Percentiles rank a stretch among this genome's conserved stretches.
These are phyloP conservation scores for Columba livia DNA, from an alignment of 2,113 vertebrate genomes.

Conservation along the genomic window DNA sequence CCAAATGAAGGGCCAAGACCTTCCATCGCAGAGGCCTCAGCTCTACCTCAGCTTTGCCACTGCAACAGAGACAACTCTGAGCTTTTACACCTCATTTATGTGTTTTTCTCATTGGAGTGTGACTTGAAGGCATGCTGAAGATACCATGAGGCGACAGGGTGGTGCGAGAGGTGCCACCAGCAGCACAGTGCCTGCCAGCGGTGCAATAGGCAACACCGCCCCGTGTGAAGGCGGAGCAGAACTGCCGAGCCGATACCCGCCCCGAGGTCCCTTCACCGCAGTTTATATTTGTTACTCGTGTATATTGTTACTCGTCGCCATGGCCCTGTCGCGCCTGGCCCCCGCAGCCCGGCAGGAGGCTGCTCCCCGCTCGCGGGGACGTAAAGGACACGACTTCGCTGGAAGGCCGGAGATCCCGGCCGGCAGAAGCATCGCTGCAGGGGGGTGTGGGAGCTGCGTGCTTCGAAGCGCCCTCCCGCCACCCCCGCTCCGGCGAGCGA, in stretches of 20 bases:
- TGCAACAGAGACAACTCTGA: fast-evolving
- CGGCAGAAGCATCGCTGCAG: too few species aligned
- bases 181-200: neutral
- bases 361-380: too few species aligned
- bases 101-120: fast-evolving
- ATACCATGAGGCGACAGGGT: fast-evolving
- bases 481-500: too few species aligned
- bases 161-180: fast-evolving
- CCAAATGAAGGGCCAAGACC: fast-evolving
- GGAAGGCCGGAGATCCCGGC: too few species aligned
- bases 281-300: too few species aligned
- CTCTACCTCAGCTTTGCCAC: fast-evolving
- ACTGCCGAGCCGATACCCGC: fast-evolving
- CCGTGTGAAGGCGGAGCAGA: fast-evolving
- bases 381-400: neutral
- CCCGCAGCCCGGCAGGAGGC: neutral
- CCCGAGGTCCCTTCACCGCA: too few species aligned
- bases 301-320: neutral
- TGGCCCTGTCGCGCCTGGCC: neutral
- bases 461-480: neutral
- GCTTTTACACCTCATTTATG: neutral
- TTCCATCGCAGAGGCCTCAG: neutral
- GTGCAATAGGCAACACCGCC: fast-evolving
- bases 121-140: fast-evolving
- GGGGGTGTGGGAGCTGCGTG: fast-evolving